Evolutionary conservation across 2,888 invertebrate genomes (phyloP).

Genomic region (Mechanitis mazaeus): DNA sequence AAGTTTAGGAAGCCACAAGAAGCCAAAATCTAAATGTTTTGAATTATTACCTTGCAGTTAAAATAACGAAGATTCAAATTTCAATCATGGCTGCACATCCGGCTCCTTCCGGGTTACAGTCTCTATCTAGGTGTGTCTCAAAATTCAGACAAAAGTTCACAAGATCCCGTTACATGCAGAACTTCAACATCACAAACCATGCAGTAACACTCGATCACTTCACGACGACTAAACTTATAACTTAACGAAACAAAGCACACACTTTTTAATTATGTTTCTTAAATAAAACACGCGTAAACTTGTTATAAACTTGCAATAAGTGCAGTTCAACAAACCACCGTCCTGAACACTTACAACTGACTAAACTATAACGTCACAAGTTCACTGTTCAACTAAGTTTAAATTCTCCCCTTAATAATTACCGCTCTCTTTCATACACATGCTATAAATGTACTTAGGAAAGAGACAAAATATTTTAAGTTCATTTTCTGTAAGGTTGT

Average conservation of each 20-base stretch:
- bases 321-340: conserved; percentile 39
- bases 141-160: conserved; percentile 59
- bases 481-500: neutral
- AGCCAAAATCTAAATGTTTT: neutral
- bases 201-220: conserved; percentile 23
- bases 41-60: conserved; percentile 32
- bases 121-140: conserved; percentile 56
- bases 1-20: neutral
- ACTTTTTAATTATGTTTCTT: conserved; percentile 20
- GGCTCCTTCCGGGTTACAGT: conserved; percentile 46
- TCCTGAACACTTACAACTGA: conserved; percentile 57
- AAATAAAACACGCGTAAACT: conserved; percentile 26
- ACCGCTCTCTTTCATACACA: conserved; percentile 37
- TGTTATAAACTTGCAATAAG: conserved; percentile 26
- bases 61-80: conserved; percentile 34
- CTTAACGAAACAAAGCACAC: conserved; percentile 14
- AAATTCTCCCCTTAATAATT: conserved; percentile 43
- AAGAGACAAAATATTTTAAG: conserved; percentile 16
- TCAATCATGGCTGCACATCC: conserved; percentile 54
- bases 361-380: conserved; percentile 37
- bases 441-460: neutral
- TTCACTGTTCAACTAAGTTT: conserved; percentile 52
- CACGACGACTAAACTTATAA: conserved; percentile 13
- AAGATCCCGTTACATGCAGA: conserved; percentile 57
- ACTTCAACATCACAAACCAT: conserved; percentile 37